Base-by-base conservation (phyloP, 1,140 invertebrate genomes). In the Dryas iulia region DNA sequence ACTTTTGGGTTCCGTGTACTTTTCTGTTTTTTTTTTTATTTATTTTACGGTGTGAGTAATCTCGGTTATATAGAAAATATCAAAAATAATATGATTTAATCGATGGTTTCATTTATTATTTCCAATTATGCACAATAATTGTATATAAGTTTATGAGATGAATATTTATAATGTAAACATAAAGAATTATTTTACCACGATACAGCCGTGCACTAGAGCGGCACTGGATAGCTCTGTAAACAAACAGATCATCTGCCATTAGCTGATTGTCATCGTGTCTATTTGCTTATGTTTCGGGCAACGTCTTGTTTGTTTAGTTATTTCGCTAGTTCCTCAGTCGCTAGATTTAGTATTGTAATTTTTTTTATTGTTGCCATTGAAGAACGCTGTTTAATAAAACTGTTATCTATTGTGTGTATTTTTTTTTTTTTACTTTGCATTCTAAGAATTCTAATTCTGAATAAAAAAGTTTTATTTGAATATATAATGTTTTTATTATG, bases 201-300 rank as follows among this genome's bases (percentile, higher is more conserved):
- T 52, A 47, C 14, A 21, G 60, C 14, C 35, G 33, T 26, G 60
- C 39, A 21, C 47, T 72, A 53, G 52, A 47, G 53, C 25, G 60
- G 62, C 26, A 59, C 69, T 81, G 73, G 71, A 86, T 72, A 65
- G 78, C 80, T 72, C 31, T 73, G 79, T 74, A 83, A 86, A 84
- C 78, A 84, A 67, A 39, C 65, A 57, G 78, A 81, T 84, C 67
- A 80, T 80, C 81, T 67, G 63, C 81, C 80, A 86, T 86, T 86
- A 86, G 74, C 74, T 81, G 76, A 86, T 86, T 86, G 73, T 80
- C 57, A 61, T 28, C 31, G 26, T 54, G 54, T 31, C 52, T 62
- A 61, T 52, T 30, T 74, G 65, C 58, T 70, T 62, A 53, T 62
- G 59, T 56, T 56, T 56, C 56, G 11, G 7, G 25, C 56, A 23